These are phyloP conservation scores for Trematocara unimaculatum DNA, from an alignment of 2,113 vertebrate species.

Conservation along the genomic window DNA sequence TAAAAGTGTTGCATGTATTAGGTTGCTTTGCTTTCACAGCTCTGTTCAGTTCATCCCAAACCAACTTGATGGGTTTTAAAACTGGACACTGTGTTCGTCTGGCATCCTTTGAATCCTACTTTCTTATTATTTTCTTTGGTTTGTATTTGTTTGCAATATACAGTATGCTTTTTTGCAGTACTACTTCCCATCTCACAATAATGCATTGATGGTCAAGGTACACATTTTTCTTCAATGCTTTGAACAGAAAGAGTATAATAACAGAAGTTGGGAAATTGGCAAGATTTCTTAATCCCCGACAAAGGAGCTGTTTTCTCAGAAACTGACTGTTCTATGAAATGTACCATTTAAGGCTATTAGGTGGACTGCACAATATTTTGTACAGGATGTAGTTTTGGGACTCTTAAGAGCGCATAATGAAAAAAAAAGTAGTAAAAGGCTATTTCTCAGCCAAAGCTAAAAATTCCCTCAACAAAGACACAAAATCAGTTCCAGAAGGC, in stretches of 20 bases:
- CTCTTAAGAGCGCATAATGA: not conserved
- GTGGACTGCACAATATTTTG: not conserved
- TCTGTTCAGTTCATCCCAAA: not conserved
- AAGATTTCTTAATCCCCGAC: not conserved
- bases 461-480: not conserved
- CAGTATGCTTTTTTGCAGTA: not conserved
- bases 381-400: not conserved
- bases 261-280: not conserved
- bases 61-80: not conserved
- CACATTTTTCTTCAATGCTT: not conserved
- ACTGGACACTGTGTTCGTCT: not conserved
- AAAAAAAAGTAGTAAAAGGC: not conserved
- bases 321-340: not conserved
- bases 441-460: not conserved
- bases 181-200: not conserved
- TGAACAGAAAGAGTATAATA: not conserved
- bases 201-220: not conserved
- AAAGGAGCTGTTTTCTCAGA: not conserved
- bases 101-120: not conserved
- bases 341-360: not conserved
- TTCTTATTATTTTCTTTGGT: not conserved
- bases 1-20: not conserved
- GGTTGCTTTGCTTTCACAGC: not conserved
- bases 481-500: not conserved
- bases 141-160: not conserved